Evolutionary conservation across 2,113 vertebrate genomes (phyloP).

Genomic region (Rhodinocichla rosea): DNA sequence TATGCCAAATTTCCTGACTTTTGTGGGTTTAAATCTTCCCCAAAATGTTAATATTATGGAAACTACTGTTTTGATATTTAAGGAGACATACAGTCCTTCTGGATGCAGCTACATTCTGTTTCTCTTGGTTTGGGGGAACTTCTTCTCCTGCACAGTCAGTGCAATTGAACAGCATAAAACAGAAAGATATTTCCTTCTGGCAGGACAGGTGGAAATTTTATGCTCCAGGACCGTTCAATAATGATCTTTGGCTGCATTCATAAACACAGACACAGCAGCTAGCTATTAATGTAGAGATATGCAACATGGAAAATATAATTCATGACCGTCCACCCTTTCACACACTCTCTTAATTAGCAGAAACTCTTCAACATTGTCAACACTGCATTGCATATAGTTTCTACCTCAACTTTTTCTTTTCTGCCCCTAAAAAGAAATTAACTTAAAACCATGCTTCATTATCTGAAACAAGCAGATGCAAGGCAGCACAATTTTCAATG

Average conservation of each 20-base stretch:
- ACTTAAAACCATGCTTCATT: background rate
- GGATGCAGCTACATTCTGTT: background rate
- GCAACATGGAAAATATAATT: background rate
- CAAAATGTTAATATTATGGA: background rate
- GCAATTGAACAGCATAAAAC: background rate
- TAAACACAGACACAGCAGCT: background rate
- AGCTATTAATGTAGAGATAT: background rate
- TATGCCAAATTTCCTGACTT: background rate
- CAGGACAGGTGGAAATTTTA: slow-evolving; percentile 41
- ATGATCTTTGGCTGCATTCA: slow-evolving; percentile 10
- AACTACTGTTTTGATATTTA: background rate
- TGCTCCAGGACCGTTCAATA: slow-evolving; percentile 24
- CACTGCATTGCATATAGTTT: background rate
- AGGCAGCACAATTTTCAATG: background rate
- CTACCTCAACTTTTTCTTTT: background rate
- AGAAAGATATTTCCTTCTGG: slow-evolving; percentile 12
- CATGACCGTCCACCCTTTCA: background rate
- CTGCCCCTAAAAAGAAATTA: fast-evolving
- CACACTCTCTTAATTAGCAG: background rate
- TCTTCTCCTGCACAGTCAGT: background rate
- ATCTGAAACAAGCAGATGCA: background rate
- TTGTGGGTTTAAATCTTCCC: background rate
- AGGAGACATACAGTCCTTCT: background rate
- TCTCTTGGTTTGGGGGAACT: background rate
- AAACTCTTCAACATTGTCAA: background rate